These are phyloP conservation scores for Ochotona curzoniae DNA, from an alignment of 2,113 vertebrate genomes.

Conservation along the genomic window DNA sequence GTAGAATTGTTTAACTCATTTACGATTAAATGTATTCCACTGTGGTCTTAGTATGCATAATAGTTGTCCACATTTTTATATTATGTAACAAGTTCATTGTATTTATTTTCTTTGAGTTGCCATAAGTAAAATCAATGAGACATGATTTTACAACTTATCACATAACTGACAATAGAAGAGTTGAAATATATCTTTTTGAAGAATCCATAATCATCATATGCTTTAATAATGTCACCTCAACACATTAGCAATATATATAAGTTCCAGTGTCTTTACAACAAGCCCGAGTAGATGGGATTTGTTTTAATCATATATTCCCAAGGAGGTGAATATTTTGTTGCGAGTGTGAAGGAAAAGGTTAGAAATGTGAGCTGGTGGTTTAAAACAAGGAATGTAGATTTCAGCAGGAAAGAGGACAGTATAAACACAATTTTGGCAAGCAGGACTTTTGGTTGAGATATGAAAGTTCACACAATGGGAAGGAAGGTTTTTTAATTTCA, in stretches of 20 bases:
- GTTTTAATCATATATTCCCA: background rate
- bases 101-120: background rate
- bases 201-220: background rate
- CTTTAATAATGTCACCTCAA: background rate
- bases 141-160: background rate
- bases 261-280: background rate
- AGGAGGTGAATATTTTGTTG: background rate
- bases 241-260: background rate
- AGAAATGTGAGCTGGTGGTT: background rate
- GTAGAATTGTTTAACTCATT: background rate
- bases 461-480: background rate
- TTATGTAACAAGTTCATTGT: background rate
- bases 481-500: background rate
- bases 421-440: background rate
- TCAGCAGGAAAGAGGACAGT: background rate
- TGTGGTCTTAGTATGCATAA: background rate
- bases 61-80: background rate
- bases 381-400: background rate
- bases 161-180: background rate
- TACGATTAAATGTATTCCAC: background rate
- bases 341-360: background rate
- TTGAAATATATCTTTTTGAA: background rate
- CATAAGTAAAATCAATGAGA: background rate
- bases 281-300: background rate
- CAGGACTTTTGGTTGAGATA: background rate